Evolutionary conservation across 2,888 invertebrate genomes (phyloP).

Genomic region (Cantharis rufa): DNA sequence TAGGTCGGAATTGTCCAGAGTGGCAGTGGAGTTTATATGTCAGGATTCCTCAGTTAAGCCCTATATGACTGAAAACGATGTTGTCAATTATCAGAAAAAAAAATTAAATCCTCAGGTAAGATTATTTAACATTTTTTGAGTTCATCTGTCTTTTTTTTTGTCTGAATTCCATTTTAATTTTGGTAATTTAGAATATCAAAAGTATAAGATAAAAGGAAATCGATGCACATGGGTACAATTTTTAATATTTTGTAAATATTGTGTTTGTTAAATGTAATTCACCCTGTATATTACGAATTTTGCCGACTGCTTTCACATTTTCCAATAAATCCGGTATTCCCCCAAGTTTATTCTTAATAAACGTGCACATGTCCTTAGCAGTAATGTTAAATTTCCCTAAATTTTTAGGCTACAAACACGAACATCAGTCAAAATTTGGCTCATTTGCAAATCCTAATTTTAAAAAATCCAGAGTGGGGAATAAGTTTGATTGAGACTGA

Average conservation of each 20-base stretch:
- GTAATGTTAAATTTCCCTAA: neutral
- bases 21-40: conserved; percentile 64
- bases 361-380: neutral
- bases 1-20: conserved; percentile 65
- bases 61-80: conserved; percentile 67
- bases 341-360: neutral
- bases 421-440: conserved; percentile 58
- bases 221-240: too few relatives aligned
- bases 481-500: conserved; percentile 62
- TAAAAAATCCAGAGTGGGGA: conserved; percentile 75
- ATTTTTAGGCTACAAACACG: neutral
- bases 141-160: neutral
- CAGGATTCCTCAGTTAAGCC: conserved; percentile 59
- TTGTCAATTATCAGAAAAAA: conserved; percentile 61
- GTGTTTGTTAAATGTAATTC: too few relatives aligned
- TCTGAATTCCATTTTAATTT: too few relatives aligned
- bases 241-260: too few relatives aligned
- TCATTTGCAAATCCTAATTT: conserved; percentile 70
- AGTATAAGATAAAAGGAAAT: too few relatives aligned
- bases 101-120: conserved; percentile 52
- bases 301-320: neutral
- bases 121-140: conserved; percentile 2
- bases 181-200: too few relatives aligned
- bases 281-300: too few relatives aligned
- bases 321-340: neutral